A percentile compares a stretch with the other conserved stretches of the same genome.
phyloP scores from a whole-genome alignment of 2,113 vertebrate genomes.

The Semicossyphus pulcher region DNA sequence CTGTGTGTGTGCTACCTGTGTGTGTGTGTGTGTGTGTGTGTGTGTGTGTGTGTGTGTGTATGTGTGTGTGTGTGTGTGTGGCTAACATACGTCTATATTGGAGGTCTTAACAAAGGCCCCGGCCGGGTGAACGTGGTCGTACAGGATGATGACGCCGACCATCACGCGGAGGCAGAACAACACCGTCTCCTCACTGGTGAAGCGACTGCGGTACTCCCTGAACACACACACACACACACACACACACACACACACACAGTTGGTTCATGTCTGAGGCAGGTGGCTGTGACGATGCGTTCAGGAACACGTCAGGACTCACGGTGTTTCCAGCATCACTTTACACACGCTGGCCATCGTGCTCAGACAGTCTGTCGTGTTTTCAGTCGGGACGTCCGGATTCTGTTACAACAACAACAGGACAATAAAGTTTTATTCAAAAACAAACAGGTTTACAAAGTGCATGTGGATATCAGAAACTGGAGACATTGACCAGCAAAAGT shows the following conservation, averaged over 20 bases:
- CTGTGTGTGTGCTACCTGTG: neutral
- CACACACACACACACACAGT: slow-evolving; percentile 9
- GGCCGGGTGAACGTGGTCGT: slow-evolving; percentile 73
- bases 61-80: neutral
- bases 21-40: neutral
- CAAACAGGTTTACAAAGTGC: neutral
- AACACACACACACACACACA: slow-evolving; percentile 25
- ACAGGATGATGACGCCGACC: slow-evolving; percentile 78
- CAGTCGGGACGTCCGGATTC: slow-evolving; percentile 63
- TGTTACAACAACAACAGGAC: neutral
- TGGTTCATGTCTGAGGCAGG: neutral
- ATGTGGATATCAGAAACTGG: too few species aligned
- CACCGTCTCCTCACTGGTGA: slow-evolving; percentile 71
- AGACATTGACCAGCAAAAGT: too few species aligned
- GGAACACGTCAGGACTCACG: slow-evolving; percentile 53
- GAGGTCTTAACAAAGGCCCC: slow-evolving; percentile 76
- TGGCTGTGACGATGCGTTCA: slow-evolving; percentile 28
- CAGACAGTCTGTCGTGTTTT: slow-evolving; percentile 74
- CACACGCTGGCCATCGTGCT: slow-evolving; percentile 76
- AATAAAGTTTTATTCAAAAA: neutral
- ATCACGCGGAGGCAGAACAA: slow-evolving; percentile 76
- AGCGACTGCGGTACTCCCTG: slow-evolving; percentile 74
- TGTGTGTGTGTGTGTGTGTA: neutral
- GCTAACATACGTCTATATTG: slow-evolving; percentile 65
- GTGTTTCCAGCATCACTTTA: slow-evolving; percentile 78